Percentiles rank a stretch among this genome's conserved stretches.
Conservation (phyloP, 1,140 invertebrate genomes). For the Sarcophaga peregrina region DNA sequence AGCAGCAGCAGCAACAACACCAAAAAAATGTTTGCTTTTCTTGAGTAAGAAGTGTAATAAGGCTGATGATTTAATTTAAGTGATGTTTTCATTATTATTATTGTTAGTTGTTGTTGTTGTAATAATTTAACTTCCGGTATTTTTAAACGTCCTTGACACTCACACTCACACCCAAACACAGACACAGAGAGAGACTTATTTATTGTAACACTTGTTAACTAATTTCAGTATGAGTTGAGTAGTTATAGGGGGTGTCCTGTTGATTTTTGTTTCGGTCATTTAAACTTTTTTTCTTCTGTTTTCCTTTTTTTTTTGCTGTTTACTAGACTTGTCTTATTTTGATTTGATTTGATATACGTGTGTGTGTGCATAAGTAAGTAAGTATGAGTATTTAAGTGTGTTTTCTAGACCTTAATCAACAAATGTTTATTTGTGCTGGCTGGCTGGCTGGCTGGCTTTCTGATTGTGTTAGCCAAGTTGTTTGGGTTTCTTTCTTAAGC, state of each 20-base stretch:
- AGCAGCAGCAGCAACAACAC: neutral
- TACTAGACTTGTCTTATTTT: neutral
- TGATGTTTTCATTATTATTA: neutral
- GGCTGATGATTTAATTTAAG: constrained; percentile 22
- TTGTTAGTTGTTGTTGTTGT: neutral
- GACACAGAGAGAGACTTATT: neutral
- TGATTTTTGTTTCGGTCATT: constrained; percentile 15
- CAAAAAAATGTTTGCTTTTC: neutral
- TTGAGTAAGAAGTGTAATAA: neutral
- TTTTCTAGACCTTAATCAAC: constrained; percentile 38
- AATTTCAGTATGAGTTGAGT: neutral
- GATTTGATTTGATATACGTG: neutral
- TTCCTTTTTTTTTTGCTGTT: neutral
- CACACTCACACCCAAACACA: neutral
- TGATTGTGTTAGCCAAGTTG: neutral
- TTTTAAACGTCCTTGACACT: constrained; percentile 15
- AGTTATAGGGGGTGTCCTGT: neutral
- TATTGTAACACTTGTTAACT: too few species aligned
- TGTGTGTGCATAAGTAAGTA: too few species aligned
- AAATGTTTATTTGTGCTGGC: constrained; percentile 32
- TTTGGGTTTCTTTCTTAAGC: neutral
- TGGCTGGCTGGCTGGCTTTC: neutral
- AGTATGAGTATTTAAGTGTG: neutral
- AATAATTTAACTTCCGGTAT: constrained; percentile 21
- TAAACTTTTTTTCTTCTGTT: neutral